Evolutionary conservation across 2,888 invertebrate species (phyloP), one percentile per base, ranked within the genome.

Genomic region (Dryocosmus kuriphilus): DNA sequence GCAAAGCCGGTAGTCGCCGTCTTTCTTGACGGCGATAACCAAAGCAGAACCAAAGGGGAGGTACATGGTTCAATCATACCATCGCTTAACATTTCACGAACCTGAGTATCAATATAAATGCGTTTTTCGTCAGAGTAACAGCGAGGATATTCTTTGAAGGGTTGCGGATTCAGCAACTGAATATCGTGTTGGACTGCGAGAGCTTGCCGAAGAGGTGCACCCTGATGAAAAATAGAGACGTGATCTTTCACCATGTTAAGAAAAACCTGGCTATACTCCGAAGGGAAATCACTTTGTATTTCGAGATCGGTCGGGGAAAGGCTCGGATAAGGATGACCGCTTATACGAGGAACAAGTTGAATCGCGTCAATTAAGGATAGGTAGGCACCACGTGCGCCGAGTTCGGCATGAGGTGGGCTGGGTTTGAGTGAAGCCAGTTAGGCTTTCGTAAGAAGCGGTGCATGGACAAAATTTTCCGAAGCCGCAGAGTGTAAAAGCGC

Each of bases 51-150:
- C 80, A 75, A 84, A 14, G 71, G 75, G 1, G 79, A 82, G 7
- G 67, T n/a, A 16, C 76, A 74, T 0, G 83, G 81, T 41, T 82
- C 80, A 35, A 86, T 85, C 1, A 85, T 57, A 2, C 82, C 80
- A 11, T 80, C 62, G 0, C 77, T 60, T 0, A 84, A 35, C 82
- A 84, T 83, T 55, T 82, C 80, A 0, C 73, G 27, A 11, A 83
- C 46, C 55, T 82, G 82, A 6, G 78, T 24, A 5, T 71, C 38
- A 19, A 85, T 85, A 0, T 81, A 67, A 3, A 77, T 8, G 22
- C 75, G 74, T 38, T 82, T 82, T 6, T 24, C 62, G 0, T 73
- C 51, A 14, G 76, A 77, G 30, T 77, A 78, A 2, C 57, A 77
- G 16, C 62, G 74, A 8, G 74, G 73, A 1, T 5, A 16, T n/a